Percentiles rank a stretch among this genome's conserved stretches.
Conservation (phyloP, 2,797 vertebrate species). For the Anabas testudineus region DNA sequence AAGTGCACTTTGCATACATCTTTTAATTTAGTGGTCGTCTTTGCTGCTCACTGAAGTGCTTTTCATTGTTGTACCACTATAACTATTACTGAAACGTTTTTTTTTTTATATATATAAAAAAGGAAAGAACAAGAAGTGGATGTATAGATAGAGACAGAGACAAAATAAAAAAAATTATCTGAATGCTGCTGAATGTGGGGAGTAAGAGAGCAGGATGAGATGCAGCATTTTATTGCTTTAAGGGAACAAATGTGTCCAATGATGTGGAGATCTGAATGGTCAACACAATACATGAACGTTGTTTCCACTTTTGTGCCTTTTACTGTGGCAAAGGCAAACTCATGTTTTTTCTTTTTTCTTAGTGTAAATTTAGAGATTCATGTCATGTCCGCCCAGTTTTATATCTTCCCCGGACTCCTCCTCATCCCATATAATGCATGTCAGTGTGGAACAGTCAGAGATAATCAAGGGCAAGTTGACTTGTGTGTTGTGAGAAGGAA, state of each 20-base stretch:
- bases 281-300: too few relatives aligned
- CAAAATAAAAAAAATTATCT: conserved; percentile 30
- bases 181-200: conserved; percentile 27
- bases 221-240: conserved; percentile 34
- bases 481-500: conserved; percentile 30
- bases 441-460: conserved; percentile 38
- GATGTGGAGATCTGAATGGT: too few relatives aligned
- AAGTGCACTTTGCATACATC: conserved; percentile 24
- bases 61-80: conserved; percentile 15
- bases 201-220: too few relatives aligned
- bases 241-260: too few relatives aligned
- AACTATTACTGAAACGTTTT: conserved; percentile 33
- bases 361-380: conserved; percentile 47
- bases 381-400: too few relatives aligned
- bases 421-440: conserved; percentile 21
- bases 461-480: conserved; percentile 36
- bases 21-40: conserved; percentile 37
- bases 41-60: conserved; percentile 22
- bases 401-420: background rate
- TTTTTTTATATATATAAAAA: too few relatives aligned
- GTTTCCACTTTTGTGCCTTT: too few relatives aligned
- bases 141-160: too few relatives aligned
- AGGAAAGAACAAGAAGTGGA: too few relatives aligned
- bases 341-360: conserved; percentile 25
- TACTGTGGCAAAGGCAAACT: too few relatives aligned